Evolutionary conservation across 2,113 vertebrate species (phyloP).

Genomic region (Chaetops frenatus): DNA sequence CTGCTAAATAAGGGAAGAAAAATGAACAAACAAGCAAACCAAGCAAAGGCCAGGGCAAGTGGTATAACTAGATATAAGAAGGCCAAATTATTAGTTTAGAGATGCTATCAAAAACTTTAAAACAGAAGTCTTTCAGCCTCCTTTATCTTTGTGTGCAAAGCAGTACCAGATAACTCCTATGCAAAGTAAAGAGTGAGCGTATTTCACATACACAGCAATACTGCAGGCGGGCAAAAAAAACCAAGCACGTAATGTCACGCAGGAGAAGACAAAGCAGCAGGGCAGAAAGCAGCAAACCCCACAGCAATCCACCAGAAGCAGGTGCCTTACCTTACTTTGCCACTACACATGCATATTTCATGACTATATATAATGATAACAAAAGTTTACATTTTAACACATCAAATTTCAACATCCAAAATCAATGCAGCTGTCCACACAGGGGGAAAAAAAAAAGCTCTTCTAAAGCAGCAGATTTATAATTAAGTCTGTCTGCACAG

Average conservation of each 20-base stretch:
- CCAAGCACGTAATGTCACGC: background rate
- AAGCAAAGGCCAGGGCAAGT: background rate
- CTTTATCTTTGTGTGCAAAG: background rate
- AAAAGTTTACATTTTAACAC: background rate
- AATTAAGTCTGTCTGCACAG: conserved; percentile 6
- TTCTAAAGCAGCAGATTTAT: background rate
- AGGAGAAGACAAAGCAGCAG: background rate
- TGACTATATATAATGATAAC: background rate
- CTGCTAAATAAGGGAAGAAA: background rate
- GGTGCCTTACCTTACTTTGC: background rate
- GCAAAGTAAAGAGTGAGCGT: background rate
- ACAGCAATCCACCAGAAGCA: background rate
- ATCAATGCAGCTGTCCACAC: background rate
- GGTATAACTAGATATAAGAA: background rate
- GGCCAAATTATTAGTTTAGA: background rate
- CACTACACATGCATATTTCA: background rate
- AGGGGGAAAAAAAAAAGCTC: background rate
- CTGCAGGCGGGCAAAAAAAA: background rate
- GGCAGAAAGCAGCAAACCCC: background rate
- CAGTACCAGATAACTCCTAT: background rate
- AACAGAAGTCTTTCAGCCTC: background rate
- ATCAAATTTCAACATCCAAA: background rate
- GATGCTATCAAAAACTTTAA: background rate
- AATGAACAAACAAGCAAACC: conserved; percentile 6
- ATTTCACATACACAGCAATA: background rate